Conservation (phyloP, 2,113 vertebrate genomes). For the Megaleporinus macrocephalus region DNA sequence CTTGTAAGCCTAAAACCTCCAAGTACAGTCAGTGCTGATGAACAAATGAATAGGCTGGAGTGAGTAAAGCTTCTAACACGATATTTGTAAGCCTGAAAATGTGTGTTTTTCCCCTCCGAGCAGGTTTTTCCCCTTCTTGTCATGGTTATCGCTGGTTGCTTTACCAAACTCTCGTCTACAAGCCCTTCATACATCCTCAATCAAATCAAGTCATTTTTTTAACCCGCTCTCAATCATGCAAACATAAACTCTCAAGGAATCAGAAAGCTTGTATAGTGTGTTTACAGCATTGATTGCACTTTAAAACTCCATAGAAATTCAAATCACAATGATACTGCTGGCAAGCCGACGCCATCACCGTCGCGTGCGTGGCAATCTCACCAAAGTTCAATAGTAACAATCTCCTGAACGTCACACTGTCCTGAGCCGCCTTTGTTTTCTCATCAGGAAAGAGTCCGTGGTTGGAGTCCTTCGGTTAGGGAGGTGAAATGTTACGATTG, state of each 20-base stretch:
- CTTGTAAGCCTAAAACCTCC: constrained; percentile 28
- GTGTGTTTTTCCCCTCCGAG: background rate
- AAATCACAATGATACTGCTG: constrained; percentile 53
- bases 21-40: constrained; percentile 54
- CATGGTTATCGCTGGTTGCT: background rate
- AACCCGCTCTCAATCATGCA: constrained; percentile 14
- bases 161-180: background rate
- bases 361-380: constrained; percentile 60
- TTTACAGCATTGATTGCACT: constrained; percentile 74
- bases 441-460: constrained; percentile 52
- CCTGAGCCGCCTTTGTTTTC: constrained; percentile 64
- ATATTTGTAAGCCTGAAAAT: background rate
- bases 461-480: constrained; percentile 46
- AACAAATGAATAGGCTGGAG: constrained; percentile 16
- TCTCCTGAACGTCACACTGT: constrained; percentile 56
- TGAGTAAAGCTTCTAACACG: background rate
- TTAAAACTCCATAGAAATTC: constrained; percentile 66
- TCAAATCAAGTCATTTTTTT: background rate
- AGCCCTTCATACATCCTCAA: constrained; percentile 21
- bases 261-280: constrained; percentile 55
- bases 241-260: constrained; percentile 38
- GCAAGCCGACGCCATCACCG: constrained; percentile 51
- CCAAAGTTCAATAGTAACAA: constrained; percentile 70
- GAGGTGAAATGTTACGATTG: constrained; percentile 54
- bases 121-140: background rate